A percentile compares a stretch with the other conserved stretches of the same genome.
These are phyloP conservation scores for Hydrolagus affinis DNA, from an alignment of 2,113 vertebrate genomes.

Conservation along the genomic window DNA sequence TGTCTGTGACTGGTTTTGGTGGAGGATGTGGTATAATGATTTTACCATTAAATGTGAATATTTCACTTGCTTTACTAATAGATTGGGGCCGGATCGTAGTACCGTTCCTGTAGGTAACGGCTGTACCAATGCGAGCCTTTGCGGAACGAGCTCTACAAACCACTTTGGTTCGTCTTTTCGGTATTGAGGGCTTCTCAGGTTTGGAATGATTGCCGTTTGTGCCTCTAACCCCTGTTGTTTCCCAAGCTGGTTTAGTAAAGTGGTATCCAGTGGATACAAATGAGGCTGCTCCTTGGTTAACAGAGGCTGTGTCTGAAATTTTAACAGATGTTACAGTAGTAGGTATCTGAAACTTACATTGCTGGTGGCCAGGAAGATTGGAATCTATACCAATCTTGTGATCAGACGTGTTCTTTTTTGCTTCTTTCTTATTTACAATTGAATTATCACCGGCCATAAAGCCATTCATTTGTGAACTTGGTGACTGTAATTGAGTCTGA, in stretches of 20 bases:
- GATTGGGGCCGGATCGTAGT: constrained; percentile 53
- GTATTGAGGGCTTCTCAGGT: constrained; percentile 41
- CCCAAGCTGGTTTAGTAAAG: constrained; percentile 66
- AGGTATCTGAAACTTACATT: constrained; percentile 36
- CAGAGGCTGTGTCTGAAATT: constrained; percentile 42
- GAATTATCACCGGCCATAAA: constrained; percentile 33
- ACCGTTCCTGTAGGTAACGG: constrained; percentile 52
- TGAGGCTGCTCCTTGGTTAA: constrained; percentile 37
- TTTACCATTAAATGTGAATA: constrained; percentile 54
- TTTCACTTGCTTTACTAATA: constrained; percentile 49
- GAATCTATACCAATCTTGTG: constrained; percentile 35
- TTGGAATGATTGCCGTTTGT: constrained; percentile 44
- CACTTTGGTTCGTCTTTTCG: constrained; percentile 44
- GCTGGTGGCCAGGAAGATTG: constrained; percentile 43
- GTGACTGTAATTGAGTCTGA: constrained; percentile 37
- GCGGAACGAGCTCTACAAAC: constrained; percentile 49
- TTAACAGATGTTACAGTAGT: constrained; percentile 40
- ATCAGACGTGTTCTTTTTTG: neutral
- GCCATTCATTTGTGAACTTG: constrained; percentile 36
- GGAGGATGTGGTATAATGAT: constrained; percentile 60
- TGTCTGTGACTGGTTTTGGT: constrained; percentile 43
- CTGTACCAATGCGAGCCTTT: constrained; percentile 41
- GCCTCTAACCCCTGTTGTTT: constrained; percentile 47
- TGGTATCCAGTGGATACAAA: constrained; percentile 45
- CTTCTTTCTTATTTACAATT: constrained; percentile 13